Conservation (phyloP, 2,888 invertebrate species). For the Caenorhabditis becei region DNA sequence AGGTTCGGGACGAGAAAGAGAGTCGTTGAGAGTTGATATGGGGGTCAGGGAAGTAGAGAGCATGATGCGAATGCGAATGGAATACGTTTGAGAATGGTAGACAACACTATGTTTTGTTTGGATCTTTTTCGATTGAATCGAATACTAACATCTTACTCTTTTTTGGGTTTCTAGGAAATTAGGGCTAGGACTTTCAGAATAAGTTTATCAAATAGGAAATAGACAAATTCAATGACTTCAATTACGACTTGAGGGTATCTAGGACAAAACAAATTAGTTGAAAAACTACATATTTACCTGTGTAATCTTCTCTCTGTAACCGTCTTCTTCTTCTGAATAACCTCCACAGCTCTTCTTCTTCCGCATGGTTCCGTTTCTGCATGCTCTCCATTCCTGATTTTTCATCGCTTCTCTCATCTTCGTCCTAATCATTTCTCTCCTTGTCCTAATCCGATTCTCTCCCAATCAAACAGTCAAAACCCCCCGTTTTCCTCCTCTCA, state of each 20-base stretch:
- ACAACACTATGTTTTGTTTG: constrained; percentile 25
- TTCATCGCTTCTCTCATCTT: neutral
- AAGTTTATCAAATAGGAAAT: too few species aligned
- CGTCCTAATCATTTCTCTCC: constrained; percentile 6
- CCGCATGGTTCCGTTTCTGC: constrained; percentile 23
- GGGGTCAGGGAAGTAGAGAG: constrained; percentile 1
- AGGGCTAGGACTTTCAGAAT: too few species aligned
- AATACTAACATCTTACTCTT: neutral
- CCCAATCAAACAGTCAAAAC: too few species aligned
- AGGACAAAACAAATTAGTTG: neutral
- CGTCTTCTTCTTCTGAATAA: neutral
- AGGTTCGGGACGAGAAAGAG: constrained; percentile 55
- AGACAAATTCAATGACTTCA: too few species aligned
- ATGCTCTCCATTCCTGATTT: neutral
- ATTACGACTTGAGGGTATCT: too few species aligned
- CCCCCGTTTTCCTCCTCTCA: constrained; percentile 1
- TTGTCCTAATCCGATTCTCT: neutral
- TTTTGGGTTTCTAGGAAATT: neutral
- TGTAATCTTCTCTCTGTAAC: constrained; percentile 9
- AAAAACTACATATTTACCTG: neutral
- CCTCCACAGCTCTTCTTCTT: constrained; percentile 2
- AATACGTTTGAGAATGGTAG: constrained; percentile 25
- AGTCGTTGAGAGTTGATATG: neutral
- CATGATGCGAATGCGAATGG: constrained; percentile 23
- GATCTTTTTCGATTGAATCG: constrained; percentile 11